Percentiles rank a stretch among this genome's conserved stretches.
phyloP scores from a whole-genome alignment of 2,113 vertebrate genomes.

The Phyllostomus hastatus region DNA sequence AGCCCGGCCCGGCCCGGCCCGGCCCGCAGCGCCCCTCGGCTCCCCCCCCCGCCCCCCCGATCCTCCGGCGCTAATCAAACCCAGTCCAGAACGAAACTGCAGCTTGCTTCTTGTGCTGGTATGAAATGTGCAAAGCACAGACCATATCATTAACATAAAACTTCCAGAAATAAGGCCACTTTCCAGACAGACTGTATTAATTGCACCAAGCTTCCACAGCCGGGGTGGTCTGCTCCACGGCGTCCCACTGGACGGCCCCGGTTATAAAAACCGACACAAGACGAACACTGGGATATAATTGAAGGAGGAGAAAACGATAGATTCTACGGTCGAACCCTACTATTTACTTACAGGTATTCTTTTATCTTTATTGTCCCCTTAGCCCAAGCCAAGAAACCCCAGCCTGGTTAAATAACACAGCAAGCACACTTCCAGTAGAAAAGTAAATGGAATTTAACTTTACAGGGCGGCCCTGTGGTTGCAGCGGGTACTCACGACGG shows the following conservation, averaged over 20 bases:
- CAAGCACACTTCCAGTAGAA: slow-evolving; percentile 75
- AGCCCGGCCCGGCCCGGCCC: slow-evolving; percentile 55
- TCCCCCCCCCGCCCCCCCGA: slow-evolving; percentile 74
- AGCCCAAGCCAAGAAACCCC: slow-evolving; percentile 80
- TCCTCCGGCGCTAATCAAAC: slow-evolving; percentile 77
- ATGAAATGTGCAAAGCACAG: slow-evolving; percentile 76
- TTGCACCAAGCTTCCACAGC: slow-evolving; percentile 76
- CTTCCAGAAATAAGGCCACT: slow-evolving; percentile 82
- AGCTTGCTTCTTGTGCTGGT: slow-evolving; percentile 77
- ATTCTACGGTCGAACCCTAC: slow-evolving; percentile 75
- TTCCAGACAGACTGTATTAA: slow-evolving; percentile 83
- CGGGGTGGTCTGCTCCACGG: slow-evolving; percentile 78
- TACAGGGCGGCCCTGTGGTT: slow-evolving; percentile 78
- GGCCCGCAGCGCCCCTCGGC: slow-evolving; percentile 64
- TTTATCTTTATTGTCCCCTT: slow-evolving; percentile 81
- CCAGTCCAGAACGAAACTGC: slow-evolving; percentile 77
- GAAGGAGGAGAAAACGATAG: slow-evolving; percentile 65
- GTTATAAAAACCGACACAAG: slow-evolving; percentile 76
- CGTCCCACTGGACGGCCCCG: slow-evolving; percentile 68
- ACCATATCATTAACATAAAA: slow-evolving; percentile 84
- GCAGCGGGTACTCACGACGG: slow-evolving; percentile 76
- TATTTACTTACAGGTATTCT: slow-evolving; percentile 82
- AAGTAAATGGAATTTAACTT: slow-evolving; percentile 79
- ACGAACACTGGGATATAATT: slow-evolving; percentile 75
- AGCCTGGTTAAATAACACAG: slow-evolving; percentile 74